These are phyloP conservation scores for Papilio dardanus DNA, from an alignment of 1,140 invertebrate genomes.

Conservation along the genomic window DNA sequence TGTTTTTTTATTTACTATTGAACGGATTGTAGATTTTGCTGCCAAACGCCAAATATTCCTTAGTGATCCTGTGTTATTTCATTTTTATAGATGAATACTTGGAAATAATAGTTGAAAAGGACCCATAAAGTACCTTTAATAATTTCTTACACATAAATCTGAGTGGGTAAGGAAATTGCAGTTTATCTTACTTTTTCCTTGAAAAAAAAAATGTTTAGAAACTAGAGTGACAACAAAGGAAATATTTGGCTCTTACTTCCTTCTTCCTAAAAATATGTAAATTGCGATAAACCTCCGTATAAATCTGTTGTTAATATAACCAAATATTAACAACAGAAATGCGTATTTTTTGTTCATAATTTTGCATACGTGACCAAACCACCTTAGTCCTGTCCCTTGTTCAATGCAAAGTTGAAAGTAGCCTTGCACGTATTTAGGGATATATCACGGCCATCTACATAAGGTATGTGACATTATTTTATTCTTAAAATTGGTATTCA, in stretches of 20 bases:
- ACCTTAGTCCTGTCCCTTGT: not conserved
- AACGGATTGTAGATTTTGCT: too few species aligned
- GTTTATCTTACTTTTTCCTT: too few species aligned
- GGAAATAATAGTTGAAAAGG: too few species aligned
- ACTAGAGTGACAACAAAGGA: not conserved
- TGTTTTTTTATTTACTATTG: constrained; percentile 35
- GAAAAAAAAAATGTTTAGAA: not conserved
- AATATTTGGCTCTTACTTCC: not conserved
- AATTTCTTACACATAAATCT: too few species aligned
- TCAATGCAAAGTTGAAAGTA: not conserved
- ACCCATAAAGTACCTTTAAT: too few species aligned
- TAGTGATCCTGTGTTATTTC: too few species aligned
- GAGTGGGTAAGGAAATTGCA: too few species aligned
- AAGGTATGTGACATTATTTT: constrained; percentile 3
- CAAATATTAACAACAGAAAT: not conserved
- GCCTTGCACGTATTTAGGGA: constrained; percentile 15
- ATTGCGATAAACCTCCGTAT: not conserved
- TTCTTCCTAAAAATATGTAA: not conserved
- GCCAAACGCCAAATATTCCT: too few species aligned
- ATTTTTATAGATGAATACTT: too few species aligned
- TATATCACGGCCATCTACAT: not conserved
- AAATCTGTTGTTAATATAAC: too few species aligned
- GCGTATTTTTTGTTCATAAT: not conserved
- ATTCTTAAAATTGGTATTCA: not conserved
- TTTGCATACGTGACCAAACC: constrained; percentile 4